phyloP scores from a whole-genome alignment of 2,888 invertebrate species.

The Acrocera orbiculus region DNA sequence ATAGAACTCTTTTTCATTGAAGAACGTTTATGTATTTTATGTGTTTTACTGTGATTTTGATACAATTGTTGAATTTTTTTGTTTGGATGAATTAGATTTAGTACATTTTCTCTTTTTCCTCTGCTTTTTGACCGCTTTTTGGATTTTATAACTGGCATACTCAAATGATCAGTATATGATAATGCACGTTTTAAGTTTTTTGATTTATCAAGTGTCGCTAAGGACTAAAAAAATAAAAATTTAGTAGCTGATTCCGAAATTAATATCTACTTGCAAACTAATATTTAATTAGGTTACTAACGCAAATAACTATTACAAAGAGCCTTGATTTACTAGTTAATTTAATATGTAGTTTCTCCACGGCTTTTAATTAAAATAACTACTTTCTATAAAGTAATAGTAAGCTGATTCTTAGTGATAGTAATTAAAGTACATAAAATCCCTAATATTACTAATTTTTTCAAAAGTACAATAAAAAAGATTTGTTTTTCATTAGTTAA shows the following conservation, averaged over 20 bases:
- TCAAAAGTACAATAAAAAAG: no score
- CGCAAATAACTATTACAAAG: no score
- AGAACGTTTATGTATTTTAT: conserved; percentile 12
- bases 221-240: neutral
- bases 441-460: no score
- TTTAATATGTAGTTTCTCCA: neutral
- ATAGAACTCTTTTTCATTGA: neutral
- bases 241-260: neutral
- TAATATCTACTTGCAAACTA: neutral
- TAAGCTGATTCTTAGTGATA: no score
- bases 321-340: neutral
- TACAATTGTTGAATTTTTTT: conserved; percentile 19
- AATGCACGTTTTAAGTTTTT: conserved; percentile 8
- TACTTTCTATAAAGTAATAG: no score
- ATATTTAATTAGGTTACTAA: neutral
- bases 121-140: no score
- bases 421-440: no score
- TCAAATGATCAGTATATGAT: conserved; percentile 3
- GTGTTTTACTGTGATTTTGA: conserved; percentile 17
- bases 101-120: conserved; percentile 9
- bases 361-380: neutral
- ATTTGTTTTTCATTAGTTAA: no score
- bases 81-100: conserved; percentile 12
- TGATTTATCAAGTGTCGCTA: conserved; percentile 5
- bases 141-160: neutral